Evolutionary conservation across 2,113 vertebrate species (phyloP).

Genomic region (Mobula birostris): DNA sequence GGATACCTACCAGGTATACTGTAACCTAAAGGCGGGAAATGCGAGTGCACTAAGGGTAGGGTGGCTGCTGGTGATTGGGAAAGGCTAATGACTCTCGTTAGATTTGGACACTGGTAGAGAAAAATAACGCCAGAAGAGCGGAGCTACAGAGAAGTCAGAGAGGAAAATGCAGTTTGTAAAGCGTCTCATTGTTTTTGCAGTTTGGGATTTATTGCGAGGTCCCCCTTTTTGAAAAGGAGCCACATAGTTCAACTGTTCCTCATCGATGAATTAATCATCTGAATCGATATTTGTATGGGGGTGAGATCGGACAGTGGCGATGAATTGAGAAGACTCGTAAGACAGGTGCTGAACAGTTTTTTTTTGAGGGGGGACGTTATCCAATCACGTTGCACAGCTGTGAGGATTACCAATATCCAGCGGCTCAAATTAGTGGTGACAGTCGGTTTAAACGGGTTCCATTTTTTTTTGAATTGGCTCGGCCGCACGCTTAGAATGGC

Average conservation of each 20-base stretch:
- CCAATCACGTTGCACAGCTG: neutral
- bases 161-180: no score
- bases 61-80: neutral
- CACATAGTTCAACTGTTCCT: neutral
- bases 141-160: neutral
- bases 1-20: neutral
- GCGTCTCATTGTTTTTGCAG: no score
- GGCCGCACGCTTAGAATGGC: neutral
- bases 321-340: neutral
- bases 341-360: neutral
- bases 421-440: neutral
- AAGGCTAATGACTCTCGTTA: neutral
- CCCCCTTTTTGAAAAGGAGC: neutral
- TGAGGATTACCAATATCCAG: neutral
- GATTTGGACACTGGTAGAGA: neutral
- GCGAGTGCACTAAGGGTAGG: neutral
- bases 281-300: neutral
- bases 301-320: neutral
- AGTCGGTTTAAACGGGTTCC: neutral
- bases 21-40: neutral
- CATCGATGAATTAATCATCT: neutral
- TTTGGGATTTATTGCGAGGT: no score
- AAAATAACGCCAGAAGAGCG: neutral
- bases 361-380: neutral
- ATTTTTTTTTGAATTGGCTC: neutral